Percentiles rank a stretch among this genome's conserved stretches.
Evolutionary conservation across 2,797 vertebrate genomes (phyloP).

Genomic region (Scyliorhinus canicula): DNA sequence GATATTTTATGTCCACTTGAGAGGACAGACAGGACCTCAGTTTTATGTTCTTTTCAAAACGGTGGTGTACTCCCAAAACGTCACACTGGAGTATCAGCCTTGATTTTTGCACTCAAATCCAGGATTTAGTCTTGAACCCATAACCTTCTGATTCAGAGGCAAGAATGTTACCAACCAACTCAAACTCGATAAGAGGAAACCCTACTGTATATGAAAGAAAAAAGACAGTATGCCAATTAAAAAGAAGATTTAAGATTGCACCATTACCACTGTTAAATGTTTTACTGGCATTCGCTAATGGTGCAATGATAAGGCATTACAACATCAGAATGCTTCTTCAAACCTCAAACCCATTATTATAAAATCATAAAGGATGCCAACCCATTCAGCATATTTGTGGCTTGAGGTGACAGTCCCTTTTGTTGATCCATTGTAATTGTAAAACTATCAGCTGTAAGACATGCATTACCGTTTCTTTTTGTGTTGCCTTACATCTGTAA

Average conservation of each 20-base stretch:
- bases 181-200: too few species aligned
- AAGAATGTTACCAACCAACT: neutral
- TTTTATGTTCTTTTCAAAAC: too few species aligned
- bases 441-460: slow-evolving; percentile 9
- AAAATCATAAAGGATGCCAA: neutral
- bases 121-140: neutral
- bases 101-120: neutral
- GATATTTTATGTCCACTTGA: neutral
- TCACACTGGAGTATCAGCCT: too few species aligned
- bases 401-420: neutral
- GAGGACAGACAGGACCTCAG: too few species aligned
- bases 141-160: neutral
- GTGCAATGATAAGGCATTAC: neutral
- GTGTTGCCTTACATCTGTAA: neutral
- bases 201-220: neutral
- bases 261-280: neutral
- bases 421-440: neutral
- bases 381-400: neutral
- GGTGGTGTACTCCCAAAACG: neutral
- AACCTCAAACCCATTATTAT: neutral
- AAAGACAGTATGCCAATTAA: neutral
- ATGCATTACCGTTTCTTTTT: neutral
- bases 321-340: neutral
- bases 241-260: neutral
- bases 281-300: neutral